phyloP scores from a whole-genome alignment of 1,140 invertebrate genomes.

The Drosophila pruinosa region DNA sequence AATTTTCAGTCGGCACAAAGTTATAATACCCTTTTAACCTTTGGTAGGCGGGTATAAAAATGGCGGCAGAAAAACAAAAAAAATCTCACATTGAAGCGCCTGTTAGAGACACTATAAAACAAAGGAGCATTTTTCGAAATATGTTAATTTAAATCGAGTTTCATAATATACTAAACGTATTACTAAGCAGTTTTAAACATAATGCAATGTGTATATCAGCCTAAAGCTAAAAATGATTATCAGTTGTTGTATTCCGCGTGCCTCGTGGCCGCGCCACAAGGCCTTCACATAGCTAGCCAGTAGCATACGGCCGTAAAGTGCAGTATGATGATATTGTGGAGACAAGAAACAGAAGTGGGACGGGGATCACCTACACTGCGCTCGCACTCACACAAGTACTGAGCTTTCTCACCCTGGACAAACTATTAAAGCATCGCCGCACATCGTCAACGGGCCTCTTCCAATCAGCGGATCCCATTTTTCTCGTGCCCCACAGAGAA shows the following conservation, averaged over 20 bases:
- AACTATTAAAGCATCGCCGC: conserved; percentile 64
- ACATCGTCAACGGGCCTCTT: conserved; percentile 52
- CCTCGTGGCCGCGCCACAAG: conserved; percentile 44
- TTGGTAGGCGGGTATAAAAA: too few species aligned
- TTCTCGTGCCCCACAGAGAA: conserved; percentile 47
- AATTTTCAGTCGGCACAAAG: too few species aligned
- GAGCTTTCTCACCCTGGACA: conserved; percentile 38
- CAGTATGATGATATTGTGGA: conserved; percentile 46
- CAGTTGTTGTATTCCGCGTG: conserved; percentile 4
- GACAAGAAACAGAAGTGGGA: not conserved
- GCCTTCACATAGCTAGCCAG: conserved; percentile 58
- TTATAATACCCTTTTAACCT: too few species aligned
- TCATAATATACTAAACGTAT: too few species aligned
- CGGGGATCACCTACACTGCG: conserved; percentile 14
- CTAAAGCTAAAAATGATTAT: not conserved
- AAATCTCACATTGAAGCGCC: not conserved
- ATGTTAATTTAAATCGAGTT: too few species aligned
- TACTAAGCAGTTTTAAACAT: too few species aligned
- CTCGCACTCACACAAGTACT: not conserved
- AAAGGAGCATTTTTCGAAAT: too few species aligned
- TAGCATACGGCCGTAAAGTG: conserved; percentile 70
- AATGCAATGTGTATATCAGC: too few species aligned
- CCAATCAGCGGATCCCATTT: conserved; percentile 78
- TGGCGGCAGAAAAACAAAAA: conserved; percentile 26
- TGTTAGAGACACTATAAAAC: not conserved